These are phyloP conservation scores for Pterostichus madidus DNA, from an alignment of 2,888 invertebrate species.

Conservation along the genomic window DNA sequence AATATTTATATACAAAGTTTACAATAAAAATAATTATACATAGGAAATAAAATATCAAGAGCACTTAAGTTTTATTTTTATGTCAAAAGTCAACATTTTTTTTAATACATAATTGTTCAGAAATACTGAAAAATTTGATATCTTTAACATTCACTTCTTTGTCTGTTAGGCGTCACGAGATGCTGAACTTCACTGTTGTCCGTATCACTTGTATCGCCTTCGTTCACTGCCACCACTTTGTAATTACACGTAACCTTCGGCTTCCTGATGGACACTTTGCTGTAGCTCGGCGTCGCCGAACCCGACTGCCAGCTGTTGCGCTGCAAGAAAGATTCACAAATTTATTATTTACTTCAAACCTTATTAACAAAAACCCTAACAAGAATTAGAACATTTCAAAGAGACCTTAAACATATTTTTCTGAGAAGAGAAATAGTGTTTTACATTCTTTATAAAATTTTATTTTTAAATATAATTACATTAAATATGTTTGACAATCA, in stretches of 20 bases:
- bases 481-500: conserved; percentile 41
- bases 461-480: conserved; percentile 47
- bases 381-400: not conserved
- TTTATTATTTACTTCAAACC: conserved; percentile 36
- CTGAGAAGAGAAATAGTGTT: conserved; percentile 51
- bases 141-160: conserved; percentile 68
- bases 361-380: conserved; percentile 17
- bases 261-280: conserved; percentile 77
- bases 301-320: conserved; percentile 74
- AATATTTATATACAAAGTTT: conserved; percentile 78
- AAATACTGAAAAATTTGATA: conserved; percentile 67
- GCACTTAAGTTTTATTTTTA: conserved; percentile 76
- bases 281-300: conserved; percentile 74
- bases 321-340: conserved; percentile 71
- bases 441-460: conserved; percentile 50
- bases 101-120: conserved; percentile 67
- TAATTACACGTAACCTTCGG: conserved; percentile 78
- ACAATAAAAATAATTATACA: conserved; percentile 77
- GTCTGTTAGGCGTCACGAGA: conserved; percentile 68
- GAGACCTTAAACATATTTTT: conserved; percentile 14
- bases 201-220: conserved; percentile 75
- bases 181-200: conserved; percentile 73
- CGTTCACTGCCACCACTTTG: conserved; percentile 76
- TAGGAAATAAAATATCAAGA: conserved; percentile 78
- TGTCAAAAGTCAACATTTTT: conserved; percentile 67